phyloP scores from a whole-genome alignment of 2,888 invertebrate species.

The Osmoderma eremita region DNA sequence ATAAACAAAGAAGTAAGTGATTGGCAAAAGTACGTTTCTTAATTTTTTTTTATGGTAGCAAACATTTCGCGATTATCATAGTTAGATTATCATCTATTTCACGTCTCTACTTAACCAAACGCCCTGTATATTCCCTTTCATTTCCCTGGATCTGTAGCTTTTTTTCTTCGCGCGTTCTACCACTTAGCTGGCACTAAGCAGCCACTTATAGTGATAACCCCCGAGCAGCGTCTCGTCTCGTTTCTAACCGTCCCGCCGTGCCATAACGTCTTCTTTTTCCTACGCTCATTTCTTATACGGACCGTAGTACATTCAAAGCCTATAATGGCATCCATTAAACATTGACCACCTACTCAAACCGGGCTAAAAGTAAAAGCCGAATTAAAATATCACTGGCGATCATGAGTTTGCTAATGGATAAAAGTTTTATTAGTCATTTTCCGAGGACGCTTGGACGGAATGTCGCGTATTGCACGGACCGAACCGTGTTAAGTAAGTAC shows the following conservation, averaged over 20 bases:
- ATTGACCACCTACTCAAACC: conserved; percentile 53
- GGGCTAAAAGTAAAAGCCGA: conserved; percentile 53
- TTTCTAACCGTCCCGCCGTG: conserved; percentile 32
- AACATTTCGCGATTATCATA: no score
- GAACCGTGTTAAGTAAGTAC: neutral
- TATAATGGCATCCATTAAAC: conserved; percentile 55
- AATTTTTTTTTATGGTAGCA: no score
- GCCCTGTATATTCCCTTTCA: conserved; percentile 4
- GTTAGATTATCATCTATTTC: no score
- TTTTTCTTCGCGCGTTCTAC: conserved; percentile 45
- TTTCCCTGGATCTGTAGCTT: conserved; percentile 8
- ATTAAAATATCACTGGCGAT: conserved; percentile 55
- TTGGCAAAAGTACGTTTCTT: no score
- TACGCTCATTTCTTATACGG: conserved; percentile 47
- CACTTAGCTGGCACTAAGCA: conserved; percentile 52
- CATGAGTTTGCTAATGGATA: conserved; percentile 52
- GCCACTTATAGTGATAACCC: conserved; percentile 51
- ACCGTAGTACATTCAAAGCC: conserved; percentile 49
- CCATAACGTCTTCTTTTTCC: conserved; percentile 33
- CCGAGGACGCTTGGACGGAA: conserved; percentile 21
- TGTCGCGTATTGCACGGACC: conserved; percentile 5
- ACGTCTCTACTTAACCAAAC: neutral
- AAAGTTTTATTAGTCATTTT: conserved; percentile 50
- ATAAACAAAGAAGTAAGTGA: no score
- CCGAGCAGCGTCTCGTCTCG: conserved; percentile 33